A percentile compares a stretch with the other conserved stretches of the same genome.
Conservation (phyloP, 2,888 invertebrate genomes). For the Tetanocera ferruginea region DNA sequence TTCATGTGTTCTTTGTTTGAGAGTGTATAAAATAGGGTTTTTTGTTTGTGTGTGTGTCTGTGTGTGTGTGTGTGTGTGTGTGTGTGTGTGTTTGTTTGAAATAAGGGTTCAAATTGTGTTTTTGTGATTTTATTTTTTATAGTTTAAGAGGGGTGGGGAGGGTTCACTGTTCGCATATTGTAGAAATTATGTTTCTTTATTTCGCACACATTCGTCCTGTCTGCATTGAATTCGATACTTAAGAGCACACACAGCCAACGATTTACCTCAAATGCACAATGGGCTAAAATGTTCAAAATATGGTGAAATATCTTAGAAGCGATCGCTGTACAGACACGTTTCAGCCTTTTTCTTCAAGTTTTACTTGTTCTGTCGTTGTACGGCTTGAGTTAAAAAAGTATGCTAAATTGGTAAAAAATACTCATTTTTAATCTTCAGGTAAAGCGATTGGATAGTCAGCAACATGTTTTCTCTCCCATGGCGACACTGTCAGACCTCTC, state of each 20-base stretch:
- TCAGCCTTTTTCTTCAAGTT: too few species aligned
- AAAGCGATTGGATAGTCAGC: too few species aligned
- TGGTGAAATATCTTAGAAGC: too few species aligned
- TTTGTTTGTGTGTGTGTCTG: slow-evolving; percentile 40
- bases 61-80: slow-evolving; percentile 41
- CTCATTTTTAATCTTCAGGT: too few species aligned
- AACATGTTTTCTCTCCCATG: too few species aligned
- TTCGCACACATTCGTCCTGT: slow-evolving; percentile 36
- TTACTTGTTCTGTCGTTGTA: too few species aligned
- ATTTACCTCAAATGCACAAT: slow-evolving; percentile 34
- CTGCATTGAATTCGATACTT: slow-evolving; percentile 14
- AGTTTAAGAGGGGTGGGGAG: slow-evolving; percentile 45
- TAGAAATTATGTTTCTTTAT: slow-evolving; percentile 62
- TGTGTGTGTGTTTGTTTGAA: slow-evolving; percentile 48
- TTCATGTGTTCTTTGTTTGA: slow-evolving; percentile 53
- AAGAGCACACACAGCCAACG: background rate
- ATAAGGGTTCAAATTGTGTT: slow-evolving; percentile 45
- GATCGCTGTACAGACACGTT: too few species aligned
- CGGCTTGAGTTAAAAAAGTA: too few species aligned
- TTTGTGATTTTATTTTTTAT: slow-evolving; percentile 47
- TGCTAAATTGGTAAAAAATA: too few species aligned
- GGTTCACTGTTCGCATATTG: slow-evolving; percentile 62
- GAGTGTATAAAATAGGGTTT: slow-evolving; percentile 18
- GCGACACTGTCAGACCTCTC: too few species aligned
- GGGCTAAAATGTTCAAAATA: slow-evolving; percentile 34